phyloP scores from a whole-genome alignment of 2,113 vertebrate species.

The Pedetes capensis region DNA sequence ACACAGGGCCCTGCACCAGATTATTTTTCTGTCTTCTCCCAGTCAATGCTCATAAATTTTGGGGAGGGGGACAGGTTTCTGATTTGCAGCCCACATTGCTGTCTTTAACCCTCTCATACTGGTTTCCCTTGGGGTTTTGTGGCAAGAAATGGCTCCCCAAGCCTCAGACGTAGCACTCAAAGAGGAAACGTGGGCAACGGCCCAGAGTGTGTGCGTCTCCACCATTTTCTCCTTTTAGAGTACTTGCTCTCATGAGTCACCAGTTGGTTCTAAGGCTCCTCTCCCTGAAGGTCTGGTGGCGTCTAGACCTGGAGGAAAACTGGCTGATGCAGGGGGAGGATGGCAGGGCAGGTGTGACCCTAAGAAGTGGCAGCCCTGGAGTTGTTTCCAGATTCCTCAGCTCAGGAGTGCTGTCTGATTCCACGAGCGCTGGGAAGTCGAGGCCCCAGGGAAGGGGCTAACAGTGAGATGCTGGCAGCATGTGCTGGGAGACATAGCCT shows the following conservation, averaged over 20 bases:
- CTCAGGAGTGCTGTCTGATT: neutral
- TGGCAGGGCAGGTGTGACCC: neutral
- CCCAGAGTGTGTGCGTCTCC: neutral
- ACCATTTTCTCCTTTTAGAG: neutral
- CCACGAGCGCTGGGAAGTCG: neutral
- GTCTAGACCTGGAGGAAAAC: neutral
- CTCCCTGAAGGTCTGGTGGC: neutral
- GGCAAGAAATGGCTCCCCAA: neutral
- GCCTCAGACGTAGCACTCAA: neutral
- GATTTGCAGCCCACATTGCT: neutral
- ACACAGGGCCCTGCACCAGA: neutral
- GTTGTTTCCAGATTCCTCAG: neutral
- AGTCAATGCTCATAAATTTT: neutral
- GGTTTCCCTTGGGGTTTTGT: neutral
- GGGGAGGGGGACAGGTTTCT: conserved; percentile 6
- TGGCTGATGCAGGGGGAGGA: neutral
- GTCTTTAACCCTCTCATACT: neutral
- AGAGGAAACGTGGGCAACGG: neutral
- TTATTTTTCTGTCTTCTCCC: neutral
- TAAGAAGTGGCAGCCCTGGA: neutral
- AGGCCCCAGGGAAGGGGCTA: neutral
- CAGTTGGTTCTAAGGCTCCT: neutral
- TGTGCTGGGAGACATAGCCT: conserved; percentile 5
- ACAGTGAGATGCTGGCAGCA: neutral
- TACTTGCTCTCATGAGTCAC: neutral